Conservation (phyloP, 2,888 invertebrate species). For the Lomographa bimaculata region DNA sequence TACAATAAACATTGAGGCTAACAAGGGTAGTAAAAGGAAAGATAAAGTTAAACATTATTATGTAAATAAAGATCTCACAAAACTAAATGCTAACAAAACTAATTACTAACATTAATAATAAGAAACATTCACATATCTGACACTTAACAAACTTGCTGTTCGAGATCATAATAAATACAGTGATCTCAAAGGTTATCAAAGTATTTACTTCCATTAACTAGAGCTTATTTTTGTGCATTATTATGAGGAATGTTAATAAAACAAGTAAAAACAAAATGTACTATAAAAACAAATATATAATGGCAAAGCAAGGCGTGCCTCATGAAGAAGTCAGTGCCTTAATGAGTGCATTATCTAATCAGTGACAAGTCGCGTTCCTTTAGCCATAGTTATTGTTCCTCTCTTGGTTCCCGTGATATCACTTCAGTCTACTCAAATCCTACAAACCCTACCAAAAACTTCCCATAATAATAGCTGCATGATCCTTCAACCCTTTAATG, state of each 20-base stretch:
- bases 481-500: conserved; percentile 3
- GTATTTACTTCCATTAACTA: conserved; percentile 28
- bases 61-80: conserved; percentile 1
- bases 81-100: conserved; percentile 3
- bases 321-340: background rate
- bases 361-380: background rate
- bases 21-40: conserved; percentile 9
- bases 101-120: conserved; percentile 6
- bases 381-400: conserved; percentile 14
- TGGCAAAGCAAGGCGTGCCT: conserved; percentile 17
- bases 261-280: conserved; percentile 17
- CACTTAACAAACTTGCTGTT: conserved; percentile 36
- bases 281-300: conserved; percentile 2
- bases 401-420: conserved; percentile 19
- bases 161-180: conserved; percentile 56
- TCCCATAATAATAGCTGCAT: conserved; percentile 1
- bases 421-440: conserved; percentile 16
- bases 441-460: conserved; percentile 12
- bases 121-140: conserved; percentile 26
- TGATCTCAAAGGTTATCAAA: conserved; percentile 29
- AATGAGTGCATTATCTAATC: conserved; percentile 1
- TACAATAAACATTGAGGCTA: conserved; percentile 10
- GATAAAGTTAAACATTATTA: background rate
- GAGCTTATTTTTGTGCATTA: conserved; percentile 34
- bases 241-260: conserved; percentile 34